Evolutionary conservation across 1,140 invertebrate genomes (phyloP).

Genomic region (Atta colombica): DNA sequence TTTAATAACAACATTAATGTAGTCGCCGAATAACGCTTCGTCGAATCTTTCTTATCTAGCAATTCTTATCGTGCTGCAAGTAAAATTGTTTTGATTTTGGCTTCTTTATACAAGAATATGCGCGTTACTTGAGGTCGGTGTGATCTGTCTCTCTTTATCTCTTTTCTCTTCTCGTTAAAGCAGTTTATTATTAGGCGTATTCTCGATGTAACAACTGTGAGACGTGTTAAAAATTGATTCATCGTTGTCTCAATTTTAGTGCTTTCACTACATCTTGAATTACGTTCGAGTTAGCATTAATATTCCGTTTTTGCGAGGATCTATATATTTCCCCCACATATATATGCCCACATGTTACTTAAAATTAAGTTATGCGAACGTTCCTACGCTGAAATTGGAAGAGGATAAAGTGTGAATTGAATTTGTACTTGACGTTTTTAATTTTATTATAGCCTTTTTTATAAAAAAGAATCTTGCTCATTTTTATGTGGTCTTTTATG

Average conservation of each 20-base stretch:
- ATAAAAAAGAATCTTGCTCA: too few species aligned
- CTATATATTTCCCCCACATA: not conserved
- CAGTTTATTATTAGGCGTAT: slow-evolving; percentile 32
- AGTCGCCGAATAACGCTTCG: slow-evolving; percentile 43
- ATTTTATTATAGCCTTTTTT: not conserved
- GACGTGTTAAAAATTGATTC: slow-evolving; percentile 25
- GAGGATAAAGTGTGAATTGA: not conserved
- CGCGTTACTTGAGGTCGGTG: slow-evolving; percentile 23
- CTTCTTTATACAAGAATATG: slow-evolving; percentile 30
- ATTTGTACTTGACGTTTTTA: slow-evolving; percentile 10
- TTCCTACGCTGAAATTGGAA: slow-evolving; percentile 5
- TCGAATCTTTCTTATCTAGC: slow-evolving; percentile 77
- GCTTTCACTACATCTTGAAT: not conserved
- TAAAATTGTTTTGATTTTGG: slow-evolving; percentile 62
- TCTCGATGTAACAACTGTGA: slow-evolving; percentile 24
- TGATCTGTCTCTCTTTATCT: slow-evolving; percentile 8
- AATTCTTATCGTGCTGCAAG: slow-evolving; percentile 82
- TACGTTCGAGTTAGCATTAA: not conserved
- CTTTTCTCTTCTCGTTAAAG: not conserved
- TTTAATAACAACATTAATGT: slow-evolving; percentile 44
- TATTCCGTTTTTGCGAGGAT: not conserved
- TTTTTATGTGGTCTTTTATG: too few species aligned
- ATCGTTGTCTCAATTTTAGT: slow-evolving; percentile 40
- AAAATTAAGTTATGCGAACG: not conserved
- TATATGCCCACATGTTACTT: not conserved